Evolutionary conservation across 2,888 invertebrate species (phyloP), one percentile per base, ranked within the genome.

Genomic region (Drosophila peninsularis): DNA sequence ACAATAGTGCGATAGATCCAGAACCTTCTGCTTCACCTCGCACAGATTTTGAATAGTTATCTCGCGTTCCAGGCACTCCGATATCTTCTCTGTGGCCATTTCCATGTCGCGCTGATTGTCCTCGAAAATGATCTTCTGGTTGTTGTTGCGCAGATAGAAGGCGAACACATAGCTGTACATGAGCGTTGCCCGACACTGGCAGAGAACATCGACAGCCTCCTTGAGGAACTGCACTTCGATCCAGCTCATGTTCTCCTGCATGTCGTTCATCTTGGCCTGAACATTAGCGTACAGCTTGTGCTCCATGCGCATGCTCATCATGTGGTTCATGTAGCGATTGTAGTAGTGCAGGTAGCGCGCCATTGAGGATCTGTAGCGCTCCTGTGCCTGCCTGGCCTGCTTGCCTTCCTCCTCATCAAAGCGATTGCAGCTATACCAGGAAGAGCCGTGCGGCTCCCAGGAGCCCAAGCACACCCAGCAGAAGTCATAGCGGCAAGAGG

Each of bases 101-200:
- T 99, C 99, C 90, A 99, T 94, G 94, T 99, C 99, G 89, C 96
- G 96, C 94, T 99, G 99, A 94, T 99, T 99, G 93, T 98, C 98
- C 94, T 99, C 99, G 93, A 99, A 99, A 91, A 99, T 98, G 93
- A 97, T 97, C 90, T 98, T 98, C 93, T 99, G 99, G 94, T 99
- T 99, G 94, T 98, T 99, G 94, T 98, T 98, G 92, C 95, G 95
- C 91, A 99, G 94, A 93, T 99, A 99, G 93, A 98, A 99, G 84
- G 99, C 99, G 94, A 99, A 99, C 84, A 99, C 99, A 92, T 99
- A 99, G 55, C 99, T 99, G 94, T 98, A 99, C 98, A 99, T 99
- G 60, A 99, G 94, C 5, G 99, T 99, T 93, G 98, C 98, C 78
- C 99, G 95, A 93, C 99, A 99, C 92, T 97, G 97, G 93, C 98